Base-by-base conservation (phyloP, 2,888 invertebrate genomes). In the Diogma glabrata region DNA sequence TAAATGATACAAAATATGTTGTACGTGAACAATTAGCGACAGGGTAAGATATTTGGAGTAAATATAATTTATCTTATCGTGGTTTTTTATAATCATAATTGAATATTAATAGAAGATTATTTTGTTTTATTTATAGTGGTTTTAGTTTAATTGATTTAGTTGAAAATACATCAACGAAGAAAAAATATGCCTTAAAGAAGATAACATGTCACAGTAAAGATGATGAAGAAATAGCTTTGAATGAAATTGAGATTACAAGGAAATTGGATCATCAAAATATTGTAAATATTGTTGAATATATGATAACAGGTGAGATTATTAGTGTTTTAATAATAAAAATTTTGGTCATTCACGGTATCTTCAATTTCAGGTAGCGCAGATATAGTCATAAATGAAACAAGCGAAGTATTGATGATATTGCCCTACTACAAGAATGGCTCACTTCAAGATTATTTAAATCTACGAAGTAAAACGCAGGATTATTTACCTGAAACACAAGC, bases 341-440 rank as follows among this genome's bases (percentile, higher is more conserved):
- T n/a, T n/a, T n/a, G n/a, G n/a, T n/a, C n/a, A n/a, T n/a, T n/a
- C n/a, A n/a, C n/a, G n/a, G n/a, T n/a, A n/a, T n/a, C n/a, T n/a
- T 12, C 43, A 12, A 46, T 46, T 46, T 24, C 76, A 61, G 82
- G 76, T 56, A 74, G 74, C 8, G 78, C 80, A 1, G 83, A 83
- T 67, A 79, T 81, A 56, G 74, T 82, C 23, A 70, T 79, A 38
- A 81, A 81, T 66, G 70, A 77, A 40, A 83, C 81, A 28, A 84
- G 85, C 57, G 82, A 84, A 67, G 78, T 85, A 45, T 75, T 80
- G 52, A 75, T 89, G 55, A 74, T 89, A 19, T 70, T 89, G 61
- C 88, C 88, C 14, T 87, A 81, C 64, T 87, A 81, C 63, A 78
- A 84, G 77, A 76, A 79, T 65, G 90, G 89, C 19, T 84, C 87